These are phyloP conservation scores for Dimorphilus gyrociliatus DNA, from an alignment of 2,888 invertebrate species.

Conservation along the genomic window DNA sequence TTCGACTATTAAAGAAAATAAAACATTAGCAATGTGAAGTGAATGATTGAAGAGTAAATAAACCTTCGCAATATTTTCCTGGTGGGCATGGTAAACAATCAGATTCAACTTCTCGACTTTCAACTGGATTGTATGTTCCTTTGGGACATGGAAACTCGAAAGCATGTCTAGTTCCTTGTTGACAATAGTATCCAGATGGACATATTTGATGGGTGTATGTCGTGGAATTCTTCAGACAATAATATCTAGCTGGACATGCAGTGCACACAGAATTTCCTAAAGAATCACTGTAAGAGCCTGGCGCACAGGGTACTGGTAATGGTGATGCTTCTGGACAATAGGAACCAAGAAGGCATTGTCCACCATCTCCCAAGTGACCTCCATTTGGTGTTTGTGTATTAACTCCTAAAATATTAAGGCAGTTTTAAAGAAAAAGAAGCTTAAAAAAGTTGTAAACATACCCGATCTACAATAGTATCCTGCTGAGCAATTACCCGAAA, in stretches of 20 bases:
- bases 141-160: conserved; percentile 21
- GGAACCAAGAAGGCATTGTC: conserved; percentile 22
- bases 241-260: conserved; percentile 25
- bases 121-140: conserved; percentile 26
- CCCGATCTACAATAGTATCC: conserved; percentile 27
- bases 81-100: conserved; percentile 28
- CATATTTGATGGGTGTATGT: conserved; percentile 19
- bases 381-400: conserved; percentile 23
- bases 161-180: conserved; percentile 18
- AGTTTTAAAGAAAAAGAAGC: conserved; percentile 1
- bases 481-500: conserved; percentile 20
- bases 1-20: conserved; percentile 16
- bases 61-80: conserved; percentile 28
- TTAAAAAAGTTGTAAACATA: conserved; percentile 3
- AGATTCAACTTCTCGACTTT: conserved; percentile 12
- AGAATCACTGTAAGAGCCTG: conserved; percentile 23
- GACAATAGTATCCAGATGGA: conserved; percentile 28
- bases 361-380: conserved; percentile 22
- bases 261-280: conserved; percentile 17
- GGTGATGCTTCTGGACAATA: conserved; percentile 24
- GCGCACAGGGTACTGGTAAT: conserved; percentile 18
- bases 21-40: background rate
- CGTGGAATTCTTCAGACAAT: conserved; percentile 25
- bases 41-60: conserved; percentile 5
- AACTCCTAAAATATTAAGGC: conserved; percentile 16